phyloP scores from a whole-genome alignment of 2,113 vertebrate species.

The Plestiodon gilberti region DNA sequence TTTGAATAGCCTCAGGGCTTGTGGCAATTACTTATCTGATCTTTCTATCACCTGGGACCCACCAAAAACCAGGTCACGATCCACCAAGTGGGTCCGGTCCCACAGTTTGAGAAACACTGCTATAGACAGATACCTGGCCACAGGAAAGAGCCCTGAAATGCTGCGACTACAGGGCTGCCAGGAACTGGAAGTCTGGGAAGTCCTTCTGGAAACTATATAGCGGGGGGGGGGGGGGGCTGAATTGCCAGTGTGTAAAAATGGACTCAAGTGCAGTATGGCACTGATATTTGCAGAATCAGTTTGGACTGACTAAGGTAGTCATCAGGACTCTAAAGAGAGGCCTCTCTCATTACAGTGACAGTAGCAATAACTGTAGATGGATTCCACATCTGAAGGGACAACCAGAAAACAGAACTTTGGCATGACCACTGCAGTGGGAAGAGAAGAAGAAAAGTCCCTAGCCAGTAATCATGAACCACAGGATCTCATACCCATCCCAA shows the following conservation, averaged over 20 bases:
- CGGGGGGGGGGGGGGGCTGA: too few species aligned
- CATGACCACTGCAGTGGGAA: neutral
- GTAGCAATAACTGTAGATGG: neutral
- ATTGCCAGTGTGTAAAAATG: neutral
- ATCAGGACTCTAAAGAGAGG: neutral
- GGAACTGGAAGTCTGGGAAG: neutral
- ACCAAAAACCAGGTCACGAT: too few species aligned
- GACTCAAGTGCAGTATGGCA: neutral
- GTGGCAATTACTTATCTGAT: too few species aligned
- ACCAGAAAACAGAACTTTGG: neutral
- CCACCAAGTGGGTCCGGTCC: too few species aligned
- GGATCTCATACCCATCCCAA: neutral
- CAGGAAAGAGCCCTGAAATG: neutral
- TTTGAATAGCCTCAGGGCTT: too few species aligned
- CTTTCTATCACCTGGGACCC: too few species aligned
- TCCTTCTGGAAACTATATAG: neutral
- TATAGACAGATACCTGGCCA: neutral
- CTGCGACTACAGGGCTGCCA: neutral
- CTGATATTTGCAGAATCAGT: neutral
- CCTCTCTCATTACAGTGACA: neutral
- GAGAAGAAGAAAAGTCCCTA: neutral
- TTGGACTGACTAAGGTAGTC: neutral
- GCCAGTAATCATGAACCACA: neutral
- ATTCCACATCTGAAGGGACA: neutral
- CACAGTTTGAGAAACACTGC: too few species aligned